Evolutionary conservation across 2,797 vertebrate genomes (phyloP).

Genomic region (Ctenosaura bakeri): DNA sequence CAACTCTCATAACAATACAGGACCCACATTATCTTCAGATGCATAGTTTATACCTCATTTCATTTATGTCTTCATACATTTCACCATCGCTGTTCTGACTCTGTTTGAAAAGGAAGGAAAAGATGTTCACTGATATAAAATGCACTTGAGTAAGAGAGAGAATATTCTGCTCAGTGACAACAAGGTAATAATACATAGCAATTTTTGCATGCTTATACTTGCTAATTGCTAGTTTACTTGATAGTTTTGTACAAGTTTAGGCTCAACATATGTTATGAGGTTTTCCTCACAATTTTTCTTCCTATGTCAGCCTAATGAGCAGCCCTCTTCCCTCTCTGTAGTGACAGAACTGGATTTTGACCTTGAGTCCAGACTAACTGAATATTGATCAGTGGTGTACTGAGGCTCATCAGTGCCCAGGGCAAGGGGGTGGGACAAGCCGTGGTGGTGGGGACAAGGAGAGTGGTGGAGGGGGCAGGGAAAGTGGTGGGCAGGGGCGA

Average conservation of each 20-base stretch:
- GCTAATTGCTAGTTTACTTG: too few relatives aligned
- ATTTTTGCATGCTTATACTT: too few relatives aligned
- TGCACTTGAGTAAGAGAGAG: neutral
- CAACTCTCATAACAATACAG: neutral
- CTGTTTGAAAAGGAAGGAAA: slow-evolving; percentile 66
- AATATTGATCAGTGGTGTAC: too few relatives aligned
- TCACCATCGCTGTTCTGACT: slow-evolving; percentile 85
- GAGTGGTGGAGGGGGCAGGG: too few relatives aligned
- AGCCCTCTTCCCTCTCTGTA: slow-evolving; percentile 1
- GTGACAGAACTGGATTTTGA: neutral
- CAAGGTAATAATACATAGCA: neutral
- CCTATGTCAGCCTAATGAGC: neutral
- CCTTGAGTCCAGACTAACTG: neutral
- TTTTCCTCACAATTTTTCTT: too few relatives aligned
- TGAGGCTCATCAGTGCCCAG: too few relatives aligned
- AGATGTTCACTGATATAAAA: slow-evolving; percentile 32
- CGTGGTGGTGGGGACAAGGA: too few relatives aligned
- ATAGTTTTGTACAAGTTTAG: too few relatives aligned
- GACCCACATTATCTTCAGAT: neutral
- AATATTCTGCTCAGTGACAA: neutral
- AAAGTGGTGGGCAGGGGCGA: too few relatives aligned
- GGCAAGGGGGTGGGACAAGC: too few relatives aligned
- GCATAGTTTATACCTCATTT: slow-evolving; percentile 82
- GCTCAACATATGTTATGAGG: too few relatives aligned
- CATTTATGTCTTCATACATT: slow-evolving; percentile 91